Percentiles rank a stretch among this genome's conserved stretches.
Conservation (phyloP, 2,797 vertebrate species). For the Amblyraja radiata region DNA sequence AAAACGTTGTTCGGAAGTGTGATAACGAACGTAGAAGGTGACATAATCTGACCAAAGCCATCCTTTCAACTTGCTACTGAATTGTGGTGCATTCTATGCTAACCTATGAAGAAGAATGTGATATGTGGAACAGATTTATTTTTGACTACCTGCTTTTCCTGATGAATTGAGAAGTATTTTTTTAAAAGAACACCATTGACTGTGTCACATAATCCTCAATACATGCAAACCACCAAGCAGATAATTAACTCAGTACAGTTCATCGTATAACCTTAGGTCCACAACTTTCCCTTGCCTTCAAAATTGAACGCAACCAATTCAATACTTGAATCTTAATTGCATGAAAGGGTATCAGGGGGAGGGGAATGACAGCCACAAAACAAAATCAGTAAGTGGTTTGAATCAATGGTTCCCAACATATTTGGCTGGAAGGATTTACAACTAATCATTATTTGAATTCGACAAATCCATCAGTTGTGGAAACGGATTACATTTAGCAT, state of each 20-base stretch:
- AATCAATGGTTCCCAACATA: conserved; percentile 15
- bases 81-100: background rate
- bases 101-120: too few species aligned
- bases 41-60: background rate
- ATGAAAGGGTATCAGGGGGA: background rate
- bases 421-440: conserved; percentile 6
- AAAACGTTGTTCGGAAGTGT: background rate
- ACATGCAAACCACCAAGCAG: background rate
- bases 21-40: background rate
- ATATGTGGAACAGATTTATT: background rate
- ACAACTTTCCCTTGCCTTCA: background rate
- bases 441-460: conserved; percentile 19
- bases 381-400: conserved; percentile 19
- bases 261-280: background rate
- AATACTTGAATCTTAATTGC: conserved; percentile 19
- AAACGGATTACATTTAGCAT: conserved; percentile 21
- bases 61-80: background rate
- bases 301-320: conserved; percentile 6
- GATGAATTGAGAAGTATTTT: background rate
- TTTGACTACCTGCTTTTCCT: background rate
- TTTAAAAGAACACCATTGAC: background rate
- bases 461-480: background rate
- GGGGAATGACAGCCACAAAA: conserved; percentile 9
- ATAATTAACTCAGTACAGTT: background rate
- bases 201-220: background rate